Evolutionary conservation across 2,113 vertebrate species (phyloP), one percentile per base, ranked within the genome.

Genomic region (Barnardius zonarius): DNA sequence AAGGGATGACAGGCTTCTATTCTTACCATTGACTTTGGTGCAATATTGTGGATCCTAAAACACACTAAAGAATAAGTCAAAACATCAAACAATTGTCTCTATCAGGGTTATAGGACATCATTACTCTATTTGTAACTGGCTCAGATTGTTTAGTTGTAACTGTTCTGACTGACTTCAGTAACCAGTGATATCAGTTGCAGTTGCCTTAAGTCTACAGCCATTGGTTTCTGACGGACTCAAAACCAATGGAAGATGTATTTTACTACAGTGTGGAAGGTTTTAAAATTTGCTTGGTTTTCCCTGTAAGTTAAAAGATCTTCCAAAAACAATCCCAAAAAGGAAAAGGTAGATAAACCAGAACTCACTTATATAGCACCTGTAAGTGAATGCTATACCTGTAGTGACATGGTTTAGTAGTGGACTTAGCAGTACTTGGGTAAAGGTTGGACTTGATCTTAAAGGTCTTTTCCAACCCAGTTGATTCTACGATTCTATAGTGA

Each of bases 171-270:
- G 17, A 11, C 25, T 13, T 25, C 54, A 64, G 49, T 25, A 69
- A 51, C 30, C 39, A 2, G 0, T 6, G 6, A 0, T 23, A 37
- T 9, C 31, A 52, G 30, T 7, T 79, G 23, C 41, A 54, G 31
- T 43, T 92, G 35, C 37, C 59, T 62, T 52, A 69, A 33, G 13
- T 33, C 37, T 35, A n/a, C 28, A 59, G 28, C 57, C 35, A 76
- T 27, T 18, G 46, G 11, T 69, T 86, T 74, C 20, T 46, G 44
- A 64, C 17, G 2, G 27, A 62, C 30, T 80, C 5, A 77, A 49
- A 79, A 67, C 6, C 52, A 55, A 17, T 13, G 9, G 27, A 73
- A 77, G 31, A 28, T 2, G 22, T 37, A 33, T 78, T 78, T 86
- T 20, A 41, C 5, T 80, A 35, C 61, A 25, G 66, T 27, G 22